Evolutionary conservation across 2,797 vertebrate species (phyloP).

Genomic region (Xiphorhynchus erythropygius): DNA sequence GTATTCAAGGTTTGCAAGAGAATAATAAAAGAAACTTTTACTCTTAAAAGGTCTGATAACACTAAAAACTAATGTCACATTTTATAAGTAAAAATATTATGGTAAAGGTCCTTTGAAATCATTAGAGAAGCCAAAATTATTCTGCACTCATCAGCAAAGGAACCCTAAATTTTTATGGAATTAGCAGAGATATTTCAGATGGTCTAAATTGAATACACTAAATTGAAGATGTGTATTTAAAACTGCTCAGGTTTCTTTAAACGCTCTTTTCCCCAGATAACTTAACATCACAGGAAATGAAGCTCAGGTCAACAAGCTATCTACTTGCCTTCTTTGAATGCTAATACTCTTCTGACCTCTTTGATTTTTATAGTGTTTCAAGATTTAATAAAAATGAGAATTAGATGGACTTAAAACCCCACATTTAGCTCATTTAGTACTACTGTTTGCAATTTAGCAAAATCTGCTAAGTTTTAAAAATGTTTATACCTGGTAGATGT

Average conservation of each 20-base stretch:
- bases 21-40: background rate
- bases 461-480: background rate
- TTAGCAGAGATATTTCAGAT: background rate
- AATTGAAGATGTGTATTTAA: background rate
- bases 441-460: background rate
- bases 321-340: background rate
- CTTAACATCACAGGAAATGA: background rate
- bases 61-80: background rate
- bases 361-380: background rate
- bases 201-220: background rate
- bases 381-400: background rate
- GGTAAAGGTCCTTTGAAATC: background rate
- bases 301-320: background rate
- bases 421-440: background rate
- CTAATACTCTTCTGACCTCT: background rate
- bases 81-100: background rate
- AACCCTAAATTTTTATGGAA: background rate
- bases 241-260: background rate
- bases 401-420: background rate
- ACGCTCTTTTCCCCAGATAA: background rate
- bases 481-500: background rate
- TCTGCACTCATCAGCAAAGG: background rate
- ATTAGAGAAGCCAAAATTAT: background rate
- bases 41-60: background rate
- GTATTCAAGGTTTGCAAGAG: background rate